A percentile compares a stretch with the other conserved stretches of the same genome.
Conservation (phyloP, 2,797 vertebrate genomes). For the Petrocephalus schoutedeni region DNA sequence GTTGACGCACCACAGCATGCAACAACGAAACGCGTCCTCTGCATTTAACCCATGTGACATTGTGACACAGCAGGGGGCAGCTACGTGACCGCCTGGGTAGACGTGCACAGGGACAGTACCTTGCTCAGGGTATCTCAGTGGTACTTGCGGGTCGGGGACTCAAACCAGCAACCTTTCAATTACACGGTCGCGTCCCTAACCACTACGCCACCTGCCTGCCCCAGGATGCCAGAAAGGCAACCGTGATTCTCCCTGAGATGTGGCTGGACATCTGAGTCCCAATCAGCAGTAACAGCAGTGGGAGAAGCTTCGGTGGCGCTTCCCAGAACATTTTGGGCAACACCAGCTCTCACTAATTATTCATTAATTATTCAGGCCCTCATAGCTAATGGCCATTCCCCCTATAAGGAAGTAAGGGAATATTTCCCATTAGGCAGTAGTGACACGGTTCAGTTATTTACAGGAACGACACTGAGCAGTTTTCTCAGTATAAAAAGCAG, state of each 20-base stretch:
- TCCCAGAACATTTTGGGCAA: background rate
- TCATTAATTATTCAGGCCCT: background rate
- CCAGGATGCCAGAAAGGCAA: conserved; percentile 29
- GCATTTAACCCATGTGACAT: too few relatives aligned
- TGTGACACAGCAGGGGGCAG: too few relatives aligned
- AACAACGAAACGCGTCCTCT: too few relatives aligned
- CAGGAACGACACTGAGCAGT: background rate
- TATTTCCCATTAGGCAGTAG: background rate
- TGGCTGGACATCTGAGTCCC: background rate
- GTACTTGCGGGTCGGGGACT: too few relatives aligned
- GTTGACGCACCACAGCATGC: too few relatives aligned
- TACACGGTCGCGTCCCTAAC: too few relatives aligned
- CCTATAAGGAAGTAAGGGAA: background rate
- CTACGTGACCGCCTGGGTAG: too few relatives aligned
- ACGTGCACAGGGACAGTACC: too few relatives aligned
- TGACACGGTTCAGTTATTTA: background rate
- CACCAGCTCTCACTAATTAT: background rate
- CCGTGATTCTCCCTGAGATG: background rate
- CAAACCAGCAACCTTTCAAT: too few relatives aligned
- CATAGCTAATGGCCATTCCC: background rate
- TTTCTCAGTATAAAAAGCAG: conserved; percentile 3
- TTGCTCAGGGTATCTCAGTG: too few relatives aligned
- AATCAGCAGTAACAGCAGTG: too few relatives aligned
- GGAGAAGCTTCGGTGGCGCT: background rate
- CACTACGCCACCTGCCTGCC: too few relatives aligned